phyloP scores from a whole-genome alignment of 2,888 invertebrate species.

The Mythimna loreyi region DNA sequence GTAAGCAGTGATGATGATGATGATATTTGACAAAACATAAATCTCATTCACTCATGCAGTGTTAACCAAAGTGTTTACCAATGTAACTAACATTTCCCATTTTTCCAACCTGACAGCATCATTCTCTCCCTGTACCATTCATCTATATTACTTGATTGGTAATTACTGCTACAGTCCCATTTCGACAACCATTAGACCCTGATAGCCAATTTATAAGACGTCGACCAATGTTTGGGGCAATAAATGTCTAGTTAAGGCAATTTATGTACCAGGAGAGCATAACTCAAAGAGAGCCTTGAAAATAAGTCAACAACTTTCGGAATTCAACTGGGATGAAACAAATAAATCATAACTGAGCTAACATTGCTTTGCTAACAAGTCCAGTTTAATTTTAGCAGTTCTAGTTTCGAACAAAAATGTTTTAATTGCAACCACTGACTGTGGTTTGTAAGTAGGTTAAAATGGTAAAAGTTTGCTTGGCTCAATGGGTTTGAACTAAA shows the following conservation, averaged over 20 bases:
- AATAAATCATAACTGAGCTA: slow-evolving; percentile 30
- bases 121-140: neutral
- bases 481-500: neutral
- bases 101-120: slow-evolving; percentile 1
- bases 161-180: slow-evolving; percentile 24
- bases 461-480: neutral
- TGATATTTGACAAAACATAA: too few relatives aligned
- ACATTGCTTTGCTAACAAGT: slow-evolving; percentile 18
- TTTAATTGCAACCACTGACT: neutral
- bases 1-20: too few relatives aligned
- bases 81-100: neutral
- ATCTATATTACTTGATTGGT: slow-evolving; percentile 26
- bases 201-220: slow-evolving; percentile 27
- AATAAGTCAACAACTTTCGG: slow-evolving; percentile 27
- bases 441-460: neutral
- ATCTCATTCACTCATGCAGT: too few relatives aligned
- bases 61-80: neutral
- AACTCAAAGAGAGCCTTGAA: slow-evolving; percentile 9
- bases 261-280: slow-evolving; percentile 28
- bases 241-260: slow-evolving; percentile 24
- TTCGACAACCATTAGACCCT: slow-evolving; percentile 33
- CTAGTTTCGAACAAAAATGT: slow-evolving; percentile 7
- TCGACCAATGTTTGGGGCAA: slow-evolving; percentile 28
- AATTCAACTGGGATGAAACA: slow-evolving; percentile 3
- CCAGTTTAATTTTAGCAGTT: neutral